Conservation (phyloP, 2,113 vertebrate species). For the Trichomycterus rosablanca region DNA sequence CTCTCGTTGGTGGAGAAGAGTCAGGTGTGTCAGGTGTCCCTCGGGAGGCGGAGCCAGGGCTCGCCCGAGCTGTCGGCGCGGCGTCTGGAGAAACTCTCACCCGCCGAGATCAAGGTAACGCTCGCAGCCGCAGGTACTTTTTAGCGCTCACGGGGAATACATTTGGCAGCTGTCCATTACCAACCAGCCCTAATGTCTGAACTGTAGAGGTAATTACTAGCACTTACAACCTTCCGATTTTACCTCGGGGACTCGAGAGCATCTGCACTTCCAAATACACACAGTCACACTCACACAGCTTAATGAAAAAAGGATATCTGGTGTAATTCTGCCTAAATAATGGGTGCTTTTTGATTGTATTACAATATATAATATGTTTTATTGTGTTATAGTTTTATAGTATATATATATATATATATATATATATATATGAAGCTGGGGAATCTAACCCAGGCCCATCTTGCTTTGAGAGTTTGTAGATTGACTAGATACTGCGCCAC, state of each 20-base stretch:
- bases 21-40: constrained; percentile 83
- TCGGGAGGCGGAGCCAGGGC: constrained; percentile 75
- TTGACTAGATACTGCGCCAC: no score
- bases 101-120: constrained; percentile 82
- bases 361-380: no score
- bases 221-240: constrained; percentile 8
- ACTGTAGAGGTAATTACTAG: constrained; percentile 38
- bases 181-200: constrained; percentile 22
- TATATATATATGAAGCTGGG: no score
- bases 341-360: no score
- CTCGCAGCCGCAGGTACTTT: constrained; percentile 6
- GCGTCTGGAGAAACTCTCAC: constrained; percentile 81
- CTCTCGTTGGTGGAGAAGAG: constrained; percentile 85
- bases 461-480: no score
- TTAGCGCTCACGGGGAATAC: constrained; percentile 22
- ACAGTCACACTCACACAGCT: constrained; percentile 8
- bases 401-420: no score
- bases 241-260: constrained; percentile 38
- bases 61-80: constrained; percentile 68
- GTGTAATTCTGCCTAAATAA: constrained; percentile 59
- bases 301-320: not conserved
- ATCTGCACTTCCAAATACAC: constrained; percentile 25
- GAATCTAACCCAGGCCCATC: no score
- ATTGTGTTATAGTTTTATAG: no score
- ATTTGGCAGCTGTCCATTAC: constrained; percentile 34